Evolutionary conservation across 2,888 invertebrate genomes (phyloP), one percentile per base, ranked within the genome.

Genomic region (Megalurothrips usitatus): DNA sequence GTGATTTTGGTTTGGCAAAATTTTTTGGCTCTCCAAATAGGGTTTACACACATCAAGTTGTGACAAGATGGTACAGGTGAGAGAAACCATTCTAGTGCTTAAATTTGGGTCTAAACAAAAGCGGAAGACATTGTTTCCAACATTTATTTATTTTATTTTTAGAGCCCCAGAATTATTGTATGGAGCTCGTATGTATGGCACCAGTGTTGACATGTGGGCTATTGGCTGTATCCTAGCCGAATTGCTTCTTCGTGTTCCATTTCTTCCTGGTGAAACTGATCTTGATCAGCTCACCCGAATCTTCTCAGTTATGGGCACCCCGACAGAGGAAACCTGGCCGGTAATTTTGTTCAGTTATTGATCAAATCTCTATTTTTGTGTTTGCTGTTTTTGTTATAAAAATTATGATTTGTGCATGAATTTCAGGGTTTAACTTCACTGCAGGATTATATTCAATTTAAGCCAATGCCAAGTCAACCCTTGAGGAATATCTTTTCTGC

Each of bases 161-260:
- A 91, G 96, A 86, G 92, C 94, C 48, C 99, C 99, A 0, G 99
- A 99, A 87, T 88, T 99, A 49, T 88, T 99, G 63, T 98, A 95
- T 88, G 99, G 99, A 28, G 97, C 99, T 0, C 91, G 96, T 79
- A 94, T 96, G 86, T 99, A 99, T 87, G 95, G 97, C 19, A 95
- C 94, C 17, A 97, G 97, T 1, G 95, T 99, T 23, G 99, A 99
- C 86, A 97, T 99, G 90, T 99, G 99, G 99, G 98, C 99, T 6
- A 92, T 98, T 17, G 99, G 99, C 6, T 99, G 99, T 87, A 99
- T 99, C 86, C 87, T 99, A 83, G 99, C 98, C 0, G 99, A 99
- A 88, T 89, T 99, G 28, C 88, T 97, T 80, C 88, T 97, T n/a
- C 89, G 97, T 83, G 93, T 94, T 6, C 99, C 99, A 1, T 94